phyloP scores from a whole-genome alignment of 2,888 invertebrate genomes.

The Drosophila cognata region DNA sequence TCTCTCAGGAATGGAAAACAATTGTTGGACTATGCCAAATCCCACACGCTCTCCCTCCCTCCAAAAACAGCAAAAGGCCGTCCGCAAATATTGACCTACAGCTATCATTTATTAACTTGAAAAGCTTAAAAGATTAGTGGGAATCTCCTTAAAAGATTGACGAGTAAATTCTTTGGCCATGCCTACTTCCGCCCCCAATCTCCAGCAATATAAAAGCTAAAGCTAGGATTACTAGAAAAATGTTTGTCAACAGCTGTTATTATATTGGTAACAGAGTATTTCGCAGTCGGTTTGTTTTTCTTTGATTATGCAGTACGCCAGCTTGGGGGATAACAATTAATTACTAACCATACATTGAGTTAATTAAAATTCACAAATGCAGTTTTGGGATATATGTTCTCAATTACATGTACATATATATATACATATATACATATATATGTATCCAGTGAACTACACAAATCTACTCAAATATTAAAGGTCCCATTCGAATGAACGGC shows the following conservation, averaged over 20 bases:
- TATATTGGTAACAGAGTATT: neutral
- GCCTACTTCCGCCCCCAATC: too few species aligned
- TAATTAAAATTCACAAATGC: neutral
- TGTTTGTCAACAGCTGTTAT: neutral
- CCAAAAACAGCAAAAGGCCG: neutral
- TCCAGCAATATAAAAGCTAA: too few species aligned
- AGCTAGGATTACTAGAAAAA: too few species aligned
- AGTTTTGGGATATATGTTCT: neutral
- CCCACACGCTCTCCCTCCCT: neutral
- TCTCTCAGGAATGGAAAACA: neutral
- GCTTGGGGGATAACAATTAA: conserved; percentile 1
- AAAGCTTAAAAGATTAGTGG: too few species aligned
- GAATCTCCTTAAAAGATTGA: too few species aligned
- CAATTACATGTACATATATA: neutral
- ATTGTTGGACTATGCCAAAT: neutral
- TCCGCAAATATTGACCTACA: neutral
- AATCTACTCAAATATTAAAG: conserved; percentile 4
- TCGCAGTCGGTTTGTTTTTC: neutral
- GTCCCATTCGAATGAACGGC: conserved; percentile 38
- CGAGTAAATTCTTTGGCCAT: too few species aligned
- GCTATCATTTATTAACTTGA: too few species aligned
- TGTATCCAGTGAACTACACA: neutral
- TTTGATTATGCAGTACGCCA: neutral
- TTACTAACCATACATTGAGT: neutral
- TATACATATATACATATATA: neutral